Conservation (phyloP, 1,140 invertebrate species). For the silkworm (Bombyx mori) region DNA sequence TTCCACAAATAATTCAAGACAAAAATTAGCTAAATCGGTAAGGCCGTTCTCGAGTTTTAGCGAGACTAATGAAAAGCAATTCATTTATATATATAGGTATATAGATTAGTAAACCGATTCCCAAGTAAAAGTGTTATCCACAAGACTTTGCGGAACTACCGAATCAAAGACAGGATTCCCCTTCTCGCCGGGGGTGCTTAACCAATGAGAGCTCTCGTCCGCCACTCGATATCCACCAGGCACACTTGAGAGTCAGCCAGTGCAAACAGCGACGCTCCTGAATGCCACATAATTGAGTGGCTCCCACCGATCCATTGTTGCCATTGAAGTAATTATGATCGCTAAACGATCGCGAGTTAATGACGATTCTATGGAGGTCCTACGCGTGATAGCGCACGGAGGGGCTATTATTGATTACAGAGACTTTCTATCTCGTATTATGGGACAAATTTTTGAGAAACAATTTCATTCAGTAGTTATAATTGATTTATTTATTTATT, state of each 20-base stretch:
- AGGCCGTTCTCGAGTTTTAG: no score
- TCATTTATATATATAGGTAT: neutral
- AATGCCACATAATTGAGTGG: slow-evolving; percentile 63
- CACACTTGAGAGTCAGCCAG: slow-evolving; percentile 16
- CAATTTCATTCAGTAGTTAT: no score
- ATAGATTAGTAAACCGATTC: slow-evolving; percentile 3
- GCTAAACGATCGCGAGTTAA: slow-evolving; percentile 52
- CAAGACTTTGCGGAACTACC: slow-evolving; percentile 20
- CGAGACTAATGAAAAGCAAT: no score
- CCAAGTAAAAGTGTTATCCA: slow-evolving; percentile 24
- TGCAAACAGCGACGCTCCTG: slow-evolving; percentile 47
- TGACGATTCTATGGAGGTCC: slow-evolving; percentile 46
- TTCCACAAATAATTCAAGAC: no score
- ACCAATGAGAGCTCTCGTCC: slow-evolving; percentile 48
- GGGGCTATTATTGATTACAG: neutral
- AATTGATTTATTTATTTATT: no score
- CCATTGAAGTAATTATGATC: slow-evolving; percentile 50
- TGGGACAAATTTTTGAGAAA: no score
- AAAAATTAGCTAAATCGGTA: no score
- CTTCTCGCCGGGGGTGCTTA: slow-evolving; percentile 19
- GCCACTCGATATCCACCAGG: neutral
- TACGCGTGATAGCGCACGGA: slow-evolving; percentile 23
- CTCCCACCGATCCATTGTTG: slow-evolving; percentile 46
- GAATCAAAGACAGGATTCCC: slow-evolving; percentile 22
- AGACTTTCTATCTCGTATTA: neutral